Base-by-base conservation (phyloP, 2,797 vertebrate species). In the Mus caroli region DNA sequence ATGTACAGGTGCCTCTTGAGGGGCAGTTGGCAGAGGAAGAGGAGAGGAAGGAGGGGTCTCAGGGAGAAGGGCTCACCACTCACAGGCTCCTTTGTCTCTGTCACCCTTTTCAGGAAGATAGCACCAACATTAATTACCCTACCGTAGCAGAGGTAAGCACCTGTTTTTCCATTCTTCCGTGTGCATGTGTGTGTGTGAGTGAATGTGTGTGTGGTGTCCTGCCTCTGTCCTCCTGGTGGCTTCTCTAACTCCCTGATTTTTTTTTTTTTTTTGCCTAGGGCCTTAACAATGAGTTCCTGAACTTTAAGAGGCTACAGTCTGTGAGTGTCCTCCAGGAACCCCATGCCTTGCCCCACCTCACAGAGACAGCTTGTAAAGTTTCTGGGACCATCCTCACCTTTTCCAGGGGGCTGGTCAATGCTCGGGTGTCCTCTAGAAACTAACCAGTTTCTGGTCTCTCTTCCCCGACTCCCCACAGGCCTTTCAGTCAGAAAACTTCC, bases 261-360 rank as follows among this genome's bases (percentile, higher is more conserved):
- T 26, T 62, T 26, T 62, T 62, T 10, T 15, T 67, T 20, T 94
- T 75, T 86, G 56, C 79, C 87, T 92, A 98, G 97, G 84, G 43
- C n/a, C 43, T 84, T 78, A 90, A 90, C 9, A 11, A 69, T 34
- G 94, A 94, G 80, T 97, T 98, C 87, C 89, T 97, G 91, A 97
- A 97, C 90, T 13, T 97, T 1, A 96, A 97, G n/a, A 97, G 97
- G 46, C 73, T 97, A 82, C 87, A 92, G 67, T 54, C 96, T 11
- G 97, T 98, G 71, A 97, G 97, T 97, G 94, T 1, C 71, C 46
- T 43, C 26, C 58, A 0, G 6, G 5, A 8, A 37, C 34, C 64
- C 50, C 26, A 8, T 0, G 22, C 58, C 24, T n/a, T 13, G 73
- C 22, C 2, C 31, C 60, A 34, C 19, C 19, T 13, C 8, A 28